Conservation (phyloP, 23 tunicate genomes). For the Trididemnum miniatum region DNA sequence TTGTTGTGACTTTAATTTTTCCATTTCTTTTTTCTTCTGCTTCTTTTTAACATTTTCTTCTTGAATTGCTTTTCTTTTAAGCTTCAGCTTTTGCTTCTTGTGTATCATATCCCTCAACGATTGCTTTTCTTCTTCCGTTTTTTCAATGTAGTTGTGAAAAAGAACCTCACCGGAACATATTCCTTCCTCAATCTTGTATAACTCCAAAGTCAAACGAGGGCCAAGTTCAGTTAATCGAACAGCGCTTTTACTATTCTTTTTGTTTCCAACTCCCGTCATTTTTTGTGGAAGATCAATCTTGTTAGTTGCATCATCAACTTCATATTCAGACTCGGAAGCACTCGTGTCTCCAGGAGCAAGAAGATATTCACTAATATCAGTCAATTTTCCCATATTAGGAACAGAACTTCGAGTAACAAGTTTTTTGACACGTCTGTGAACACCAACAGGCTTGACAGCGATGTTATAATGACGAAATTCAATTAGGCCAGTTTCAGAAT, state of each 20-base stretch:
- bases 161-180: constrained; percentile 76
- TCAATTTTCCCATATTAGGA: constrained; percentile 58
- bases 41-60: constrained; percentile 65
- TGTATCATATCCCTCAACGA: constrained; percentile 9
- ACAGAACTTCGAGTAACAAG: constrained; percentile 38
- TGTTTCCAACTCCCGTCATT: constrained; percentile 47
- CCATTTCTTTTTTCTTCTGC: constrained; percentile 45
- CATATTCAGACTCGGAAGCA: constrained; percentile 86
- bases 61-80: constrained; percentile 55
- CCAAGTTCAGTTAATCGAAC: constrained; percentile 90
- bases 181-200: constrained; percentile 82
- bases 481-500: constrained; percentile 49
- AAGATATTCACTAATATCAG: constrained; percentile 61
- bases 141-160: constrained; percentile 43
- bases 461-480: constrained; percentile 90
- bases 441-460: constrained; percentile 66
- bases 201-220: constrained; percentile 79
- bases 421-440: constrained; percentile 57
- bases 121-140: constrained; percentile 62
- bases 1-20: neutral
- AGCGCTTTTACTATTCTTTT: constrained; percentile 44
- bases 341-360: constrained; percentile 54
- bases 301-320: constrained; percentile 68
- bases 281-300: constrained; percentile 59
- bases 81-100: constrained; percentile 38